These are phyloP conservation scores for Fistularia commersonii DNA, from an alignment of 2,797 vertebrate species.

Conservation along the genomic window DNA sequence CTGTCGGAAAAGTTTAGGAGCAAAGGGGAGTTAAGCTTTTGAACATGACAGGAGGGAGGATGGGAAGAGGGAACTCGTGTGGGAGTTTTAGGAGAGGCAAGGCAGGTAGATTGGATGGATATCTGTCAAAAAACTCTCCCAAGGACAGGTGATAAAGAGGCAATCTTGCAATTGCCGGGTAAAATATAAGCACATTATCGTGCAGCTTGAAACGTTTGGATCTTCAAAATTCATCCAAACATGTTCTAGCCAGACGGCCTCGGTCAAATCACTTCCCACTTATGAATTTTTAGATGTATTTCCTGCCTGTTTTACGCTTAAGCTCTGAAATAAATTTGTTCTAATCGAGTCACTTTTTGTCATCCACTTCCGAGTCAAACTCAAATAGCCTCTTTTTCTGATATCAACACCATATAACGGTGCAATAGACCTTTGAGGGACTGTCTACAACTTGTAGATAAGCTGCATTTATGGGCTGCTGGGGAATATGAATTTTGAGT, in stretches of 20 bases:
- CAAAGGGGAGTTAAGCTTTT: conserved; percentile 12
- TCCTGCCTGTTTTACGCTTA: too few relatives aligned
- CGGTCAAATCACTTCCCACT: too few relatives aligned
- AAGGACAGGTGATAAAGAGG: conserved; percentile 21
- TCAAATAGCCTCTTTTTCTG: too few relatives aligned
- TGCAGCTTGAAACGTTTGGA: conserved; percentile 13
- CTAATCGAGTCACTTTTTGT: too few relatives aligned
- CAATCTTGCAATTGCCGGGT: conserved; percentile 17
- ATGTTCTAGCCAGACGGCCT: background rate
- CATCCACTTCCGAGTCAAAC: too few relatives aligned
- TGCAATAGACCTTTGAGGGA: background rate
- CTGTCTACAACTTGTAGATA: background rate
- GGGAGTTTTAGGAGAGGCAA: conserved; percentile 18
- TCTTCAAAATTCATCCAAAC: background rate
- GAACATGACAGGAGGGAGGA: conserved; percentile 38
- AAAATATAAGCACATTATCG: background rate
- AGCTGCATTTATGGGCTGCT: background rate
- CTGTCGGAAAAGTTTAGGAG: conserved; percentile 6
- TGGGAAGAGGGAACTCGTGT: conserved; percentile 4
- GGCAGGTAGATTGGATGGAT: conserved; percentile 31
- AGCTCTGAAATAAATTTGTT: too few relatives aligned
- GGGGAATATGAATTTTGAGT: conserved; percentile 1
- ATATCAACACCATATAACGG: too few relatives aligned
- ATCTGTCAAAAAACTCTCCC: conserved; percentile 13
- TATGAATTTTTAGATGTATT: too few relatives aligned